phyloP scores from a whole-genome alignment of 1,140 invertebrate species.

The Onthophagus taurus region DNA sequence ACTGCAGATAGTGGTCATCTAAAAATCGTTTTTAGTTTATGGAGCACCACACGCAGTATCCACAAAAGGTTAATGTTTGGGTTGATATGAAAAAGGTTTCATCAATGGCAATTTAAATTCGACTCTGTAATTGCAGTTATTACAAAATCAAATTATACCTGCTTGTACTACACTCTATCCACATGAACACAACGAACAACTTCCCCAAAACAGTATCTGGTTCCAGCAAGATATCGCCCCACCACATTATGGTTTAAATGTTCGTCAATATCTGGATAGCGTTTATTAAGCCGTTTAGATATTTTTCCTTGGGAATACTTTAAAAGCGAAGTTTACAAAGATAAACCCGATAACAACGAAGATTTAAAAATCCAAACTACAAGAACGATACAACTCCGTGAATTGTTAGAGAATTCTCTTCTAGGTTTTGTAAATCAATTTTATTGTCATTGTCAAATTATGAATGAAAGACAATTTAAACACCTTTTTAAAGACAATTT shows the following conservation, averaged over 20 bases:
- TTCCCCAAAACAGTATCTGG: conserved; percentile 1
- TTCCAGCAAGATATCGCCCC: neutral
- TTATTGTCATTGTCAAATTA: neutral
- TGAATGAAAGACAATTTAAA: neutral
- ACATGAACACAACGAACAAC: neutral
- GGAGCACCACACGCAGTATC: conserved; percentile 9
- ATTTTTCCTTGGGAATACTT: neutral
- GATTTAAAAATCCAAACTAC: conserved; percentile 1
- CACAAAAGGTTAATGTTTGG: conserved; percentile 17
- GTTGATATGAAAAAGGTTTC: conserved; percentile 7
- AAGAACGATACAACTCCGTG: neutral
- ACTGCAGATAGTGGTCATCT: conserved; percentile 15
- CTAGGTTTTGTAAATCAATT: conserved; percentile 5
- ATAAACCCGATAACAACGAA: conserved; percentile 1
- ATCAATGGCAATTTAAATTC: conserved; percentile 3
- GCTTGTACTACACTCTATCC: conserved; percentile 3
- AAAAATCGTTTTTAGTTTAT: conserved; percentile 7
- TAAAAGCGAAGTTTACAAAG: conserved; percentile 4
- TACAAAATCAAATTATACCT: conserved; percentile 6
- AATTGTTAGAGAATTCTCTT: conserved; percentile 2
- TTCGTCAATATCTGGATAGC: conserved; percentile 2
- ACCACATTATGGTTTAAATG: conserved; percentile 4
- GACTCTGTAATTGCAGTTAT: neutral
- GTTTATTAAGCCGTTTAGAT: neutral
- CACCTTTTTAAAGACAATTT: neutral